Base-by-base conservation (phyloP, 2,797 vertebrate species). In the Chrysolophus pictus region DNA sequence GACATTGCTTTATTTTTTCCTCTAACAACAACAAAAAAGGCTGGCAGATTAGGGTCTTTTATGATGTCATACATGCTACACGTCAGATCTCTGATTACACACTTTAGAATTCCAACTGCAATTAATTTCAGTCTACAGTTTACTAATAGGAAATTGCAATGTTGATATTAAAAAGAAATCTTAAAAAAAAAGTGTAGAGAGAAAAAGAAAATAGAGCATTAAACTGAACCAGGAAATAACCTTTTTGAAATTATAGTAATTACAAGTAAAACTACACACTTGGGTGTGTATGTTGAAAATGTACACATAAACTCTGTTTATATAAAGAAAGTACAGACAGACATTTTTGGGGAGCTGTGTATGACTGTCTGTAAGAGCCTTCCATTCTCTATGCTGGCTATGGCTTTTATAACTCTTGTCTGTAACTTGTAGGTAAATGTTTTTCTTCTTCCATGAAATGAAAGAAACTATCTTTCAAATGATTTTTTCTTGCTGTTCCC, bases 191-290 rank as follows among this genome's bases (percentile, higher is more conserved):
- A 29, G 9, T 12, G 15, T 10, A 18, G 31, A 31, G 24, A 46
- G 77, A 60, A 42, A 42, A 39, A 58, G 60, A 88, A 94, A 92
- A 90, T 7, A 95, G 26, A 82, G 91, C 77, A 78, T 42, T 73
- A 41, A 56, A 72, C 26, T 75, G 44, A 95, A 95, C 24, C 33
- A 87, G 71, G 90, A 97, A 96, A 94, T 73, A 82, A 74, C 11
- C 6, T 87, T 96, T 92, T 68, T 17, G 28, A 37, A 87, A 88
- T 83, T 70, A 53, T 10, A 55, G 4, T 60, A 26, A 9, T 33
- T 31, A 81, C 55, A 83, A 47, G 14, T 71, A 70, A 51, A 7
- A 79, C 22, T 24, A 39, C 26, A 58, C 8, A 26, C 11, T 33
- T 78, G 21, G 2, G 4, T 63, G 6, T 71, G 29, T 55, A 46